These are phyloP conservation scores for Euleptes europaea DNA, from an alignment of 2,113 vertebrate genomes.

Conservation along the genomic window DNA sequence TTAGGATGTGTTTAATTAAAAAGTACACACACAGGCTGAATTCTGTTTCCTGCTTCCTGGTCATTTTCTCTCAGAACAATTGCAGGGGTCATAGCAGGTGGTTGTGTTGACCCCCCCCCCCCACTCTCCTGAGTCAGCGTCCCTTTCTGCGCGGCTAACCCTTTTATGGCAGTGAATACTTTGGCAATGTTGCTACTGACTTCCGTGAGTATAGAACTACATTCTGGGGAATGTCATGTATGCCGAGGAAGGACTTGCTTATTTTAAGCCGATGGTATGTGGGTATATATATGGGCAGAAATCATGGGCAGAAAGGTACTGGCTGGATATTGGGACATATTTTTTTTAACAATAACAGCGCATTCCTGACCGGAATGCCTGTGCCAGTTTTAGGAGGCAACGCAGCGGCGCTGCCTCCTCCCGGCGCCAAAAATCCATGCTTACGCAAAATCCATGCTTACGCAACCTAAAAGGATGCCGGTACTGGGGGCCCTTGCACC, in stretches of 20 bases:
- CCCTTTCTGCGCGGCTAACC: neutral
- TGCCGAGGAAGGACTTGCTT: neutral
- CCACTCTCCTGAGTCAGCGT: neutral
- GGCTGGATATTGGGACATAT: no score
- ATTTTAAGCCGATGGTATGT: neutral
- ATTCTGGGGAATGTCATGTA: neutral
- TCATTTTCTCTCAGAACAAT: conserved; percentile 10
- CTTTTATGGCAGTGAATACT: neutral
- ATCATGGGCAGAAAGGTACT: no score
- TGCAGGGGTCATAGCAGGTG: neutral
- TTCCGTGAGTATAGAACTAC: neutral
- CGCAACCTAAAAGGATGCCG: no score
- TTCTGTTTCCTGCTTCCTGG: conserved; percentile 12
- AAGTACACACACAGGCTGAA: neutral
- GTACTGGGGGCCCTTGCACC: no score
- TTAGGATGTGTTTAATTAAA: neutral
- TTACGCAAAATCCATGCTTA: no score
- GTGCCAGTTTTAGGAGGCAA: no score
- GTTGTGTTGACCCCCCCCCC: neutral
- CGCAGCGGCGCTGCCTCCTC: no score
- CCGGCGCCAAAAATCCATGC: no score
- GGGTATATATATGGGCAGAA: no score
- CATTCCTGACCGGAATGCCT: no score
- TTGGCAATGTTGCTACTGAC: neutral
- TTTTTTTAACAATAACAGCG: no score